Percentiles rank a stretch among this genome's conserved stretches.
These are phyloP conservation scores for Salvelinus fontinalis DNA, from an alignment of 2,113 vertebrate species.

Conservation along the genomic window DNA sequence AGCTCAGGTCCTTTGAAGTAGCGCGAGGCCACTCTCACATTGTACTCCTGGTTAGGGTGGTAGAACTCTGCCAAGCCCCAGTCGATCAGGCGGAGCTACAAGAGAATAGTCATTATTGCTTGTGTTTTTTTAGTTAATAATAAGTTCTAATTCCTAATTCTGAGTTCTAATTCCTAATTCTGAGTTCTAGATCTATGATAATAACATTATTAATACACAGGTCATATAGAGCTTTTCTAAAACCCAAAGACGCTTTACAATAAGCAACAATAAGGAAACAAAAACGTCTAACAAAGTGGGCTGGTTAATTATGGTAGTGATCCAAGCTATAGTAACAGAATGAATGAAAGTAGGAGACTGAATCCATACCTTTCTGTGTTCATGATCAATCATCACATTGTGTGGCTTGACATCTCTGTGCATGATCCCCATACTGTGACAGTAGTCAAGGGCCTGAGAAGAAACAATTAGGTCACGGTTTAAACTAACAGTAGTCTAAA, in stretches of 20 bases:
- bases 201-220: too few relatives aligned
- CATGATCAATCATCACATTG: constrained; percentile 89
- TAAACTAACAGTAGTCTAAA: too few relatives aligned
- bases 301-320: too few relatives aligned
- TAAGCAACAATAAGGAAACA: background rate
- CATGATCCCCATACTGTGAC: constrained; percentile 89
- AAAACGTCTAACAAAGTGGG: too few relatives aligned
- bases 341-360: background rate
- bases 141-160: too few relatives aligned
- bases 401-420: constrained; percentile 88
- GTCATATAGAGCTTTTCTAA: too few relatives aligned
- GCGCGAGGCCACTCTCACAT: constrained; percentile 83
- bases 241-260: background rate
- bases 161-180: too few relatives aligned
- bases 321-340: background rate
- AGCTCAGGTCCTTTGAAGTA: constrained; percentile 88
- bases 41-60: constrained; percentile 87
- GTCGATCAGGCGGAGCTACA: constrained; percentile 84
- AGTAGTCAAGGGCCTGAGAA: constrained; percentile 70
- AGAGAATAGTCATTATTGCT: background rate
- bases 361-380: constrained; percentile 82
- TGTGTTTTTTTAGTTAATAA: background rate
- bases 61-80: constrained; percentile 88
- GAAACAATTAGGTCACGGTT: background rate
- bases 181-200: background rate